Evolutionary conservation across 1,140 invertebrate species (phyloP).

Genomic region (Plutomurus gul): DNA sequence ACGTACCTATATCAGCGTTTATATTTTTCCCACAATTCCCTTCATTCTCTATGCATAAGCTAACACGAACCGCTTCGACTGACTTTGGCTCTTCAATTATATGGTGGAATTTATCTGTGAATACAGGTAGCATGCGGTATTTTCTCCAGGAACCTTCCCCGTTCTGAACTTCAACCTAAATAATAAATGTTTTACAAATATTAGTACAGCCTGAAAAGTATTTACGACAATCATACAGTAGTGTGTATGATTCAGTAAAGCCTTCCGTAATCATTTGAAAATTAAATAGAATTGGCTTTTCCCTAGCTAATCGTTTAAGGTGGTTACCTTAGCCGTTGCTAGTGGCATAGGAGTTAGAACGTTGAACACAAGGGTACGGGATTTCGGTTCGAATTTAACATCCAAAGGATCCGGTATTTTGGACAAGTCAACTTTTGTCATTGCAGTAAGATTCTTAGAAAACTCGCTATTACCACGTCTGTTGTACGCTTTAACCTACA

Average conservation of each 20-base stretch:
- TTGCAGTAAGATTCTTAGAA: constrained; percentile 76
- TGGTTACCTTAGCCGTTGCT: constrained; percentile 62
- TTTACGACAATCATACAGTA: too few species aligned
- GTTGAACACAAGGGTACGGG: constrained; percentile 73
- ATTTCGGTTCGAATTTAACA: constrained; percentile 78
- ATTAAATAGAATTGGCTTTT: too few species aligned
- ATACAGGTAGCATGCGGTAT: constrained; percentile 46
- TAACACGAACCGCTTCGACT: constrained; percentile 52
- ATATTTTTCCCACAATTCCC: constrained; percentile 49
- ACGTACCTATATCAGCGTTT: constrained; percentile 51
- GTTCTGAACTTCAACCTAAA: constrained; percentile 47
- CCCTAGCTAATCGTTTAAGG: too few species aligned
- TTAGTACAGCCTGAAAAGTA: too few species aligned
- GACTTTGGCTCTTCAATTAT: constrained; percentile 41
- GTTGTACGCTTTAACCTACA: constrained; percentile 80
- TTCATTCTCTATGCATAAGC: constrained; percentile 51
- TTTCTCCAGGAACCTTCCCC: constrained; percentile 49
- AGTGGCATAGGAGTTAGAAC: constrained; percentile 69
- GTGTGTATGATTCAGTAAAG: too few species aligned
- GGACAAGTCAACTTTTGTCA: constrained; percentile 76
- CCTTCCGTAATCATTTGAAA: too few species aligned
- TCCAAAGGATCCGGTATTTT: constrained; percentile 75
- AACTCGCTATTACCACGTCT: constrained; percentile 81
- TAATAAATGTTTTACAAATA: too few species aligned
- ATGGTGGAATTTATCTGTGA: constrained; percentile 47